phyloP scores from a whole-genome alignment of 2,797 vertebrate species.

The Anguilla marmorata region DNA sequence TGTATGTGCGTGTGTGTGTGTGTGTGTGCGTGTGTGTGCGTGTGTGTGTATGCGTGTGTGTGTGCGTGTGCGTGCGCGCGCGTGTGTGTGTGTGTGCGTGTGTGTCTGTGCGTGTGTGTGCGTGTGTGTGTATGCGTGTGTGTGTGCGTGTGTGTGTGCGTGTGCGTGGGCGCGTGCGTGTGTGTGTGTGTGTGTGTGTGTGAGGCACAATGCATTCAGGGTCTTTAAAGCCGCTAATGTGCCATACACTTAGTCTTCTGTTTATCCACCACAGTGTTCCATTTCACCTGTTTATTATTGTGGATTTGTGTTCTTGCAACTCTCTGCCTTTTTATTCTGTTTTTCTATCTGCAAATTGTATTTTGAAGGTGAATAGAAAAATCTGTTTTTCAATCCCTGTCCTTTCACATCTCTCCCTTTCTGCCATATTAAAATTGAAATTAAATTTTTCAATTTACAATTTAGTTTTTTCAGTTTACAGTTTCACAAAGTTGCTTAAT shows the following conservation, averaged over 20 bases:
- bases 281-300: not conserved
- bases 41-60: too few species aligned
- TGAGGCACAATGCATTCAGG: not conserved
- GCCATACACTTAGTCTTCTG: not conserved
- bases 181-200: too few species aligned
- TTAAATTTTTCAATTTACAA: too few species aligned
- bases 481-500: not conserved
- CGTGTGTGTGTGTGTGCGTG: too few species aligned
- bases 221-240: not conserved
- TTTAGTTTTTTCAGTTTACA: too few species aligned
- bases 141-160: too few species aligned
- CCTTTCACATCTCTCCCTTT: not conserved
- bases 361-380: not conserved
- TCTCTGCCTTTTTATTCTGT: not conserved
- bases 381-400: not conserved
- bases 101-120: too few species aligned
- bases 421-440: not conserved
- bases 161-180: too few species aligned
- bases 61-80: too few species aligned
- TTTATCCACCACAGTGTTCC: not conserved
- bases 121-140: too few species aligned
- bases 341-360: not conserved
- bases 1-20: too few species aligned
- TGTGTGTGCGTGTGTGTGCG: too few species aligned
- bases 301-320: not conserved